These are phyloP conservation scores for Bombus polaris DNA, from an alignment of 1,140 invertebrate species.

Conservation along the genomic window DNA sequence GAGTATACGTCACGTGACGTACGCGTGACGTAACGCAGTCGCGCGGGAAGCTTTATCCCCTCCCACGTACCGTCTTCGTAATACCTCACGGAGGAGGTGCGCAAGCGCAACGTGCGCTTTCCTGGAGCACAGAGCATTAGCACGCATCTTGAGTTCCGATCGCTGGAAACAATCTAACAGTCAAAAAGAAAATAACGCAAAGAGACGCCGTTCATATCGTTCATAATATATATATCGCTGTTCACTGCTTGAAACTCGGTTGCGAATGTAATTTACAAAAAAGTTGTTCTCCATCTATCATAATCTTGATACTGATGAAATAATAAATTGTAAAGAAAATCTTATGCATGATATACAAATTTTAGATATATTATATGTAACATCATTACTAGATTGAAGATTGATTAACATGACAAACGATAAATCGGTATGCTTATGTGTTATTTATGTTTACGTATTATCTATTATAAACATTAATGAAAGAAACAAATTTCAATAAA, in stretches of 20 bases:
- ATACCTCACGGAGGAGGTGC: conserved; percentile 37
- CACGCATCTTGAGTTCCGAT: conserved; percentile 55
- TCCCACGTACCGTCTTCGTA: conserved; percentile 52
- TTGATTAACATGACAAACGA: not conserved
- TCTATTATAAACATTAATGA: not conserved
- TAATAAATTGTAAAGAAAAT: not conserved
- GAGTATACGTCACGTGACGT: conserved; percentile 65
- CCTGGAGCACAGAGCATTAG: conserved; percentile 53
- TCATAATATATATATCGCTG: not conserved
- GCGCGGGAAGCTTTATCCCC: conserved; percentile 66
- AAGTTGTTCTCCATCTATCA: not conserved
- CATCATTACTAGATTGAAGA: not conserved
- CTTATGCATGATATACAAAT: not conserved
- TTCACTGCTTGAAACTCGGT: no score
- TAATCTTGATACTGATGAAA: no score
- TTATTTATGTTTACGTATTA: no score
- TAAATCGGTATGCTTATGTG: not conserved
- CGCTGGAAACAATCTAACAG: conserved; percentile 50
- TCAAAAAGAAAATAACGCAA: not conserved
- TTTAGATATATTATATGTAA: not conserved
- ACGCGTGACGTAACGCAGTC: conserved; percentile 68
- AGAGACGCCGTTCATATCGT: not conserved
- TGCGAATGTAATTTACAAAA: not conserved
- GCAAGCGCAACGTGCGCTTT: conserved; percentile 61
- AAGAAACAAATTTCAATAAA: not conserved